Evolutionary conservation across 2,797 vertebrate genomes (phyloP).

Genomic region (Phoxinus dragarum): DNA sequence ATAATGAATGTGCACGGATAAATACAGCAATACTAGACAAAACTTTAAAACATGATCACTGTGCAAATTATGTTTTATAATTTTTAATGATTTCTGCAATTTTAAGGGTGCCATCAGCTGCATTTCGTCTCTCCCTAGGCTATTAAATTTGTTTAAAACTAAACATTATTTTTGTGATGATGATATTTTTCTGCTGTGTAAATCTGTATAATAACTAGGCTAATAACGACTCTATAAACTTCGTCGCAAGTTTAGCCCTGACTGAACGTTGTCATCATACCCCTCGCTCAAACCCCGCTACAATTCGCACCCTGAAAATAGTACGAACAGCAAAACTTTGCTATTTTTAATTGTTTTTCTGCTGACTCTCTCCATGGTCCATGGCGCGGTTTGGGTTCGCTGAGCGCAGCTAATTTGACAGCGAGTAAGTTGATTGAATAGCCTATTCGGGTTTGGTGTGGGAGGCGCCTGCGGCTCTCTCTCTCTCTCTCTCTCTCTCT

Average conservation of each 20-base stretch:
- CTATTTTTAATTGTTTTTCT: constrained; percentile 51
- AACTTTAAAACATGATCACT: not conserved
- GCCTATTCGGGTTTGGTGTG: constrained; percentile 51
- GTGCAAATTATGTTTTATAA: not conserved
- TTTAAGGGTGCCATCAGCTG: not conserved
- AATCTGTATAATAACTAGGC: not conserved
- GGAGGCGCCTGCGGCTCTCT: constrained; percentile 63
- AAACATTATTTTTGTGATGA: not conserved
- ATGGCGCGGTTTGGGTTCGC: constrained; percentile 37
- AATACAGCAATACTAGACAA: not conserved
- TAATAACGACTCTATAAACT: not conserved
- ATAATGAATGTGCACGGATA: not conserved
- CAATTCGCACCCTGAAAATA: not conserved
- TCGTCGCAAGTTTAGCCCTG: too few species aligned
- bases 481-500: constrained; percentile 4
- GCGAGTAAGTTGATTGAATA: constrained; percentile 58
- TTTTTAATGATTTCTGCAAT: not conserved
- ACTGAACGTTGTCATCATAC: not conserved
- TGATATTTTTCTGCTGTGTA: not conserved
- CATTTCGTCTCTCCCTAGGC: not conserved
- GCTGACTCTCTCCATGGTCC: constrained; percentile 28
- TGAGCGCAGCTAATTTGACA: constrained; percentile 57
- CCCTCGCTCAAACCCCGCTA: not conserved
- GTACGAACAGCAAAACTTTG: constrained; percentile 15
- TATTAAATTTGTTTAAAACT: not conserved